Evolutionary conservation across 2,113 vertebrate genomes (phyloP).

Genomic region (Petaurus breviceps): DNA sequence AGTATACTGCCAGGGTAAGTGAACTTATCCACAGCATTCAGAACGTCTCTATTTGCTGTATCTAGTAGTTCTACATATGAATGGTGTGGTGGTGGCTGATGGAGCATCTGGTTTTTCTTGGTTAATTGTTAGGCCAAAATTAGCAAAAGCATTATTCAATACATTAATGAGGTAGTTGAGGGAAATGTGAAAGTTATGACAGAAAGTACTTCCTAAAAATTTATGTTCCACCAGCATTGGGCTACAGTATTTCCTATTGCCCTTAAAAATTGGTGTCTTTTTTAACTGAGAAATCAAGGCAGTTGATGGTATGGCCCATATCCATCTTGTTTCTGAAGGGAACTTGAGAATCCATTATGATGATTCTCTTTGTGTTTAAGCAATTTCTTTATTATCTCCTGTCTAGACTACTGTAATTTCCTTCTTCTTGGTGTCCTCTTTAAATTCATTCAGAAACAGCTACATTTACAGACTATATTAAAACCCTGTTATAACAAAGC

Average conservation of each 20-base stretch:
- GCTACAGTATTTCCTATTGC: slow-evolving; percentile 37
- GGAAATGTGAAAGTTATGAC: not conserved
- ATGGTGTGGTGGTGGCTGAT: too few species aligned
- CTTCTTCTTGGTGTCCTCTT: slow-evolving; percentile 44
- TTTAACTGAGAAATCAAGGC: slow-evolving; percentile 41
- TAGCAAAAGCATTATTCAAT: too few species aligned
- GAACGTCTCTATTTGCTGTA: too few species aligned
- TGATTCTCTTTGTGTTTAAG: slow-evolving; percentile 16
- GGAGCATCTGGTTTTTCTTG: too few species aligned
- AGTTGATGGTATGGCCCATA: not conserved
- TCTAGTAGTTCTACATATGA: too few species aligned
- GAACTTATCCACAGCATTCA: too few species aligned
- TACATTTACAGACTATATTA: not conserved
- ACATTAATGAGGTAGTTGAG: slow-evolving; percentile 14
- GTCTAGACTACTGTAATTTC: slow-evolving; percentile 49
- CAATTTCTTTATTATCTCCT: slow-evolving; percentile 46
- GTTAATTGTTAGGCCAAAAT: too few species aligned
- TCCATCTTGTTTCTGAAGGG: slow-evolving; percentile 11
- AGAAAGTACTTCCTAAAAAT: slow-evolving; percentile 13
- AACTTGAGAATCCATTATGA: slow-evolving; percentile 38
- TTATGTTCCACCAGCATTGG: slow-evolving; percentile 14
- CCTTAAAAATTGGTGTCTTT: slow-evolving; percentile 13
- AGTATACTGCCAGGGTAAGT: too few species aligned
- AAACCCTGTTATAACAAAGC: slow-evolving; percentile 32
- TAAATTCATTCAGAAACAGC: slow-evolving; percentile 36